Conservation (phyloP, 1,140 invertebrate species). For the Formica exsecta region DNA sequence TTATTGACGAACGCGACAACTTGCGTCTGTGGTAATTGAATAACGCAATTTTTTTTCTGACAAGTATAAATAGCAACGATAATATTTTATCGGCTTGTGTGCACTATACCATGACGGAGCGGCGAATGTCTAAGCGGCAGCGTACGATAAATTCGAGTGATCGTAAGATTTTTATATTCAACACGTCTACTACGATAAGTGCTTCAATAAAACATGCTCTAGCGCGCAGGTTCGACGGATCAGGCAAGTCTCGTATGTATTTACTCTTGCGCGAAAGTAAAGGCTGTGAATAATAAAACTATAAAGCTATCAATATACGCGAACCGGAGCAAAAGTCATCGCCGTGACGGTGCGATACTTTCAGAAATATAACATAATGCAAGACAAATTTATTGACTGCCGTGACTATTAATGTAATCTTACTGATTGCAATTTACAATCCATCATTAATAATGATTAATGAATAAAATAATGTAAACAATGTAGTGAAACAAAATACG, state of each 20-base stretch:
- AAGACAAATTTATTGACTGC: slow-evolving; percentile 66
- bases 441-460: slow-evolving; percentile 17
- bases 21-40: slow-evolving; percentile 35
- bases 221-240: slow-evolving; percentile 62
- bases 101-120: slow-evolving; percentile 17
- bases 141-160: slow-evolving; percentile 72
- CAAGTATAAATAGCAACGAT: slow-evolving; percentile 37
- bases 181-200: slow-evolving; percentile 74
- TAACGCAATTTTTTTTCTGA: slow-evolving; percentile 26
- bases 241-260: slow-evolving; percentile 69
- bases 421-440: slow-evolving; percentile 30
- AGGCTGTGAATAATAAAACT: slow-evolving; percentile 73
- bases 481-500: background rate
- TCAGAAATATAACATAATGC: slow-evolving; percentile 52
- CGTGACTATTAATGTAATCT: slow-evolving; percentile 22
- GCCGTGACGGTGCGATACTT: slow-evolving; percentile 24
- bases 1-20: slow-evolving; percentile 41
- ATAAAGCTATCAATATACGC: slow-evolving; percentile 47
- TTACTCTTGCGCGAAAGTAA: slow-evolving; percentile 71
- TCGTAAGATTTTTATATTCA: slow-evolving; percentile 72
- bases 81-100: slow-evolving; percentile 47
- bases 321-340: slow-evolving; percentile 62
- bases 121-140: slow-evolving; percentile 38
- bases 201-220: slow-evolving; percentile 79
- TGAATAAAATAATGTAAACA: background rate